Evolutionary conservation across 1,140 invertebrate species (phyloP).

Genomic region (Nylanderia fulva): DNA sequence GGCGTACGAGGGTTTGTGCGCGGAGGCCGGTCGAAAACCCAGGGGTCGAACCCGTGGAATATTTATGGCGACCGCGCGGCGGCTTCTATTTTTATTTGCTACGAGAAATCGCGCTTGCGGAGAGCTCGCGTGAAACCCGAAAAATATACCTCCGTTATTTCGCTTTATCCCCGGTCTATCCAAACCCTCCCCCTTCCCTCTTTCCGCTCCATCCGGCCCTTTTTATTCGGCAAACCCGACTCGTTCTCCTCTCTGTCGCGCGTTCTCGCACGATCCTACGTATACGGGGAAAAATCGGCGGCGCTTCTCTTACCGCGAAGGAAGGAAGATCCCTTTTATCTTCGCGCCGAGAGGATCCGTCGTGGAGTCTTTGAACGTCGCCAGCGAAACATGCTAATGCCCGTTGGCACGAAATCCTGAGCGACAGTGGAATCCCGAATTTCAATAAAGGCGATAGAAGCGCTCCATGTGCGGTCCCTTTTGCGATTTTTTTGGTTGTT

Average conservation of each 20-base stretch:
- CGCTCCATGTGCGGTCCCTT: not conserved
- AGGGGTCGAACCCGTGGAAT: conserved; percentile 68
- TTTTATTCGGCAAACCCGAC: conserved; percentile 45
- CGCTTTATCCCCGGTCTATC: conserved; percentile 51
- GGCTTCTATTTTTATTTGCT: conserved; percentile 74
- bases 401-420: conserved; percentile 50
- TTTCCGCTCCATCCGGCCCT: conserved; percentile 15
- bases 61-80: conserved; percentile 69
- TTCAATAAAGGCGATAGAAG: conserved; percentile 58
- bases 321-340: conserved; percentile 45
- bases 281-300: conserved; percentile 22
- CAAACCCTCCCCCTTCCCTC: not conserved
- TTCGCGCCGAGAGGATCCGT: conserved; percentile 17
- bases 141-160: conserved; percentile 61
- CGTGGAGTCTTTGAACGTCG: conserved; percentile 50
- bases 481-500: conserved; percentile 52
- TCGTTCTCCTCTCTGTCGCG: conserved; percentile 24
- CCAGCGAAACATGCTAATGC: conserved; percentile 56
- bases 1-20: conserved; percentile 48
- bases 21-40: conserved; percentile 43
- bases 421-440: conserved; percentile 37
- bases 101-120: conserved; percentile 63
- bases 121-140: conserved; percentile 53
- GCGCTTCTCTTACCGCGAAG: conserved; percentile 33
- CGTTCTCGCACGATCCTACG: conserved; percentile 22